Base-by-base conservation (phyloP, 2,888 invertebrate genomes). In the Piscicola geometra region DNA sequence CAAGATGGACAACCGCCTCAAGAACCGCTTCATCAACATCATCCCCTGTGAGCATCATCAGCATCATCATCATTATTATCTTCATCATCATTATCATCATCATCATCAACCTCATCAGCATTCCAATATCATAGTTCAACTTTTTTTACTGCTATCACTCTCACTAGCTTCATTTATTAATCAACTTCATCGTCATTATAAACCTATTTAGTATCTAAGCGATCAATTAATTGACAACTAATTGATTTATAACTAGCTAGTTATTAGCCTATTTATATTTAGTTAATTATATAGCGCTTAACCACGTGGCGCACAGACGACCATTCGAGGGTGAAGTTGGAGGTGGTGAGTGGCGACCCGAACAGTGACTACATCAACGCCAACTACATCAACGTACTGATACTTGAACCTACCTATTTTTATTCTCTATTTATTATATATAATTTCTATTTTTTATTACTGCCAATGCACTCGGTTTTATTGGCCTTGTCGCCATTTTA, bases 291-390 rank as follows among this genome's bases (percentile, higher is more conserved):
- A n/a, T n/a, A n/a, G n/a, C n/a, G n/a, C n/a, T n/a, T n/a, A n/a
- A n/a, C n/a, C n/a, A n/a, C n/a, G n/a, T n/a, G n/a, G n/a, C n/a
- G n/a, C n/a, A n/a, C 81, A 85, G 85, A 85, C 80, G 85, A 85
- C 75, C 84, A 85, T 76, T 82, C 83, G 0, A 78, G 85, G 50
- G 84, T 85, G 25, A 78, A 84, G 12, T 79, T 85, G 64, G 81
- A 81, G n/a, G 79, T 81, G 33, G 81, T 81, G 67, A 80, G 78
- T 35, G 82, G 80, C 33, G 84, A 84, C 35, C 79, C 80, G 2
- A 79, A 81, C 76, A 83, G 83, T 69, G 85, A 85, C 77, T 85
- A 84, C 77, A 84, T 85, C 76, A 85, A 85, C 78, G 85, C 85
- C 47, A 84, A 82, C 78, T 85, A 84, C 78, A 83, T 85, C 18